Evolutionary conservation across 1,140 invertebrate species (phyloP).

Genomic region (Drosophila chauvacae): DNA sequence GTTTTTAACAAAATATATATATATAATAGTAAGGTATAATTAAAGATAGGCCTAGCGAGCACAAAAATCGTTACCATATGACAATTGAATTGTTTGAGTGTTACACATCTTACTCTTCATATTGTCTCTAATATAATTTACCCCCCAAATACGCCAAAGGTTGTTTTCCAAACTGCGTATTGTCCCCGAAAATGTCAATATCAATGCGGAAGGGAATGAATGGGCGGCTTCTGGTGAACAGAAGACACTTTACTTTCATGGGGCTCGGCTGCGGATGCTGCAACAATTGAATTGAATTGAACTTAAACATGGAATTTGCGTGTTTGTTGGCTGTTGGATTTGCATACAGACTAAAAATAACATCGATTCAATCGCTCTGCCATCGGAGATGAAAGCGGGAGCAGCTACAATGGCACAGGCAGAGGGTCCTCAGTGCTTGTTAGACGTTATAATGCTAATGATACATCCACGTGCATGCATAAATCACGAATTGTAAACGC

Average conservation of each 20-base stretch:
- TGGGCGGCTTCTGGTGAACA: slow-evolving; percentile 13
- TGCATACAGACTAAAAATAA: slow-evolving; percentile 38
- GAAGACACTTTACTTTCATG: slow-evolving; percentile 16
- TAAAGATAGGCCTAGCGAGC: no score
- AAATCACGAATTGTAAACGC: slow-evolving; percentile 3
- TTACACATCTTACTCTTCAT: neutral
- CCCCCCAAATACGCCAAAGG: neutral
- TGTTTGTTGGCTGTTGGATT: slow-evolving; percentile 21
- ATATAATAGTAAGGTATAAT: no score
- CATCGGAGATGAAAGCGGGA: slow-evolving; percentile 1
- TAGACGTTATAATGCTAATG: slow-evolving; percentile 28
- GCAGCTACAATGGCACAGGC: neutral
- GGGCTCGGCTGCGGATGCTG: slow-evolving; percentile 8
- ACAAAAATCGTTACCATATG: neutral
- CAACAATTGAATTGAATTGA: slow-evolving; percentile 33
- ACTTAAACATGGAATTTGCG: slow-evolving; percentile 35
- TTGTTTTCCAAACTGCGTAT: slow-evolving; percentile 6
- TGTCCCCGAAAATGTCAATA: slow-evolving; percentile 5
- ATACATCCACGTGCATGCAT: slow-evolving; percentile 4
- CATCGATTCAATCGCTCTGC: slow-evolving; percentile 13
- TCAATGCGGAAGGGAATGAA: slow-evolving; percentile 1
- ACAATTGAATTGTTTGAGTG: neutral
- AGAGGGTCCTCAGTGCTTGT: slow-evolving; percentile 12
- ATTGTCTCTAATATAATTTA: neutral
- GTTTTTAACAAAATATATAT: no score